These are phyloP conservation scores for Neogobius melanostomus DNA, from an alignment of 2,113 vertebrate genomes.

Conservation along the genomic window DNA sequence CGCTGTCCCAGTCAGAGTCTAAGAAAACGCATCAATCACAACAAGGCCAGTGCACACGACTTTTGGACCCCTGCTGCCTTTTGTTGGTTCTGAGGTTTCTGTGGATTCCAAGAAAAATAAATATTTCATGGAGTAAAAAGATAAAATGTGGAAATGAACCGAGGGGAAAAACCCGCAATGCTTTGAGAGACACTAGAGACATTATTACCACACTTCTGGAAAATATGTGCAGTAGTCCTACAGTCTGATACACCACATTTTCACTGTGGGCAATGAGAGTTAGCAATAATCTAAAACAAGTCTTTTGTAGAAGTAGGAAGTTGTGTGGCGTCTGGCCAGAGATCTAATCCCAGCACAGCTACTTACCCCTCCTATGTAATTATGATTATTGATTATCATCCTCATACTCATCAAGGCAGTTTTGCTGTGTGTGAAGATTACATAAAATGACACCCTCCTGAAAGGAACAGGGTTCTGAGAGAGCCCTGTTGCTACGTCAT, in stretches of 20 bases:
- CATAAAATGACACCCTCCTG: not conserved
- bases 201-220: not conserved
- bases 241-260: too few species aligned
- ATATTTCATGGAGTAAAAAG: conserved; percentile 41
- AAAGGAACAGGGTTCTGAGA: not conserved
- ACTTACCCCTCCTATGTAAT: not conserved
- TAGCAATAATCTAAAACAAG: too few species aligned
- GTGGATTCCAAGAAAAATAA: conserved; percentile 23
- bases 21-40: conserved; percentile 38
- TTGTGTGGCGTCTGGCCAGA: too few species aligned
- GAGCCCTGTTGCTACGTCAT: not conserved
- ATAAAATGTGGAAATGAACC: conserved; percentile 28
- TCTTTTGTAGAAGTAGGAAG: too few species aligned
- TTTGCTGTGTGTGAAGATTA: not conserved
- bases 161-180: not conserved
- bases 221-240: too few species aligned
- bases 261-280: too few species aligned
- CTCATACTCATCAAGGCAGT: not conserved
- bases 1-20: conserved; percentile 34
- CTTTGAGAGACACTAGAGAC: not conserved
- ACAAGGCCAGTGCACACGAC: conserved; percentile 38
- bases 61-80: conserved; percentile 48
- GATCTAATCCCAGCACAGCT: too few species aligned
- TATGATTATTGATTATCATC: not conserved
- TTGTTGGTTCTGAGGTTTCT: conserved; percentile 46